Evolutionary conservation across 1,140 invertebrate species (phyloP).

Genomic region (Acromyrmex heyeri): DNA sequence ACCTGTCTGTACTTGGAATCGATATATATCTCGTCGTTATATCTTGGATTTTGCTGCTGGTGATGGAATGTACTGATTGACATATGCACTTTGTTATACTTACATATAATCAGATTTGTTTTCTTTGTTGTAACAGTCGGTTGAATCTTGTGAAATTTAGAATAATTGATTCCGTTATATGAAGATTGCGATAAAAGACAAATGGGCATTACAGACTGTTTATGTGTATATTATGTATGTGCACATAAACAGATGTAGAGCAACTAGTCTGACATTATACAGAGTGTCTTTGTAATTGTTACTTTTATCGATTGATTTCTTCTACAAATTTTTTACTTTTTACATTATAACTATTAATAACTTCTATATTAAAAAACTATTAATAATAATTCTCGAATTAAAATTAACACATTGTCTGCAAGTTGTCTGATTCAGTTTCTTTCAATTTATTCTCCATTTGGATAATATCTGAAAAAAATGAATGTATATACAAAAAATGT

Average conservation of each 20-base stretch:
- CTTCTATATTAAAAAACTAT: neutral
- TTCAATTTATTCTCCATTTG: neutral
- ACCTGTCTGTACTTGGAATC: slow-evolving; percentile 65
- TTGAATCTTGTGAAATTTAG: slow-evolving; percentile 63
- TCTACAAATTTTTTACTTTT: neutral
- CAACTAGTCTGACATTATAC: neutral
- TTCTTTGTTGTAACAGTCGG: slow-evolving; percentile 72
- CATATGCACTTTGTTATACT: slow-evolving; percentile 73
- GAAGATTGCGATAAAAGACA: neutral
- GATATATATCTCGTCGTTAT: slow-evolving; percentile 61
- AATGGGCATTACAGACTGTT: neutral
- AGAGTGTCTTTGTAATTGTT: neutral
- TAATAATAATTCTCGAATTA: neutral
- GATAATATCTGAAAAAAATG: neutral
- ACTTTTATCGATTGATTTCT: neutral
- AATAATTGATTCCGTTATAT: slow-evolving; percentile 76
- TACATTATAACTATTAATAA: neutral
- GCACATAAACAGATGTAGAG: neutral
- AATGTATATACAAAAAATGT: neutral
- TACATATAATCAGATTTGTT: slow-evolving; percentile 65
- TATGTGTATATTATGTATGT: neutral
- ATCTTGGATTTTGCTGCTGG: slow-evolving; percentile 74
- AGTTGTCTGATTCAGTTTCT: neutral
- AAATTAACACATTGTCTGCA: neutral
- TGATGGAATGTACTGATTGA: slow-evolving; percentile 82